Evolutionary conservation across 2,797 vertebrate genomes (phyloP).

Genomic region (Tachyglossus aculeatus): DNA sequence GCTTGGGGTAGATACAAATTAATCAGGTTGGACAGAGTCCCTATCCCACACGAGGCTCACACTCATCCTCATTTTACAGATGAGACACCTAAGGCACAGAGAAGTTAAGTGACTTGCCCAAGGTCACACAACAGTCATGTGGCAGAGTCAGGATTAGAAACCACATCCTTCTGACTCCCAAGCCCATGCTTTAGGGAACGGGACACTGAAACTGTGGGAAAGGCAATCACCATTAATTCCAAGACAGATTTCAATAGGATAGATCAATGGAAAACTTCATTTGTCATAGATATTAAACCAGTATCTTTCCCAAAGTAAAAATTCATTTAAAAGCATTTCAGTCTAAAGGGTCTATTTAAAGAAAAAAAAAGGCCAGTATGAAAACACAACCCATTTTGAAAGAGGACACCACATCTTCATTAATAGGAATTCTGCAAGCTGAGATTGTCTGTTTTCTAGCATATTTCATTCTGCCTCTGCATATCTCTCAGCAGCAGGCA

Average conservation of each 20-base stretch:
- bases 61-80: too few species aligned
- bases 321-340: conserved; percentile 9
- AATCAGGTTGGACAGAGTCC: too few species aligned
- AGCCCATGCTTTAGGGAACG: background rate
- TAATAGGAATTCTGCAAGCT: background rate
- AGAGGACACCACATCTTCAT: background rate
- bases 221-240: background rate
- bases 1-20: too few species aligned
- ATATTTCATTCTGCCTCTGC: background rate
- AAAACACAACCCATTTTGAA: background rate
- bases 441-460: background rate
- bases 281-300: background rate
- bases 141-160: too few species aligned
- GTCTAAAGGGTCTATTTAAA: background rate
- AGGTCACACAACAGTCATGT: too few species aligned
- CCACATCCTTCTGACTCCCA: too few species aligned
- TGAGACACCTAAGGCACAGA: too few species aligned
- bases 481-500: background rate
- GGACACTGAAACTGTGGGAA: background rate
- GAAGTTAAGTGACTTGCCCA: too few species aligned
- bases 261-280: background rate
- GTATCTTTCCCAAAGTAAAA: background rate
- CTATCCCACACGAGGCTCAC: too few species aligned
- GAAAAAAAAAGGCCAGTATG: background rate
- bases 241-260: background rate